phyloP scores from a whole-genome alignment of 2,113 vertebrate species.

The Sinocyclocheilus anshuiensis region DNA sequence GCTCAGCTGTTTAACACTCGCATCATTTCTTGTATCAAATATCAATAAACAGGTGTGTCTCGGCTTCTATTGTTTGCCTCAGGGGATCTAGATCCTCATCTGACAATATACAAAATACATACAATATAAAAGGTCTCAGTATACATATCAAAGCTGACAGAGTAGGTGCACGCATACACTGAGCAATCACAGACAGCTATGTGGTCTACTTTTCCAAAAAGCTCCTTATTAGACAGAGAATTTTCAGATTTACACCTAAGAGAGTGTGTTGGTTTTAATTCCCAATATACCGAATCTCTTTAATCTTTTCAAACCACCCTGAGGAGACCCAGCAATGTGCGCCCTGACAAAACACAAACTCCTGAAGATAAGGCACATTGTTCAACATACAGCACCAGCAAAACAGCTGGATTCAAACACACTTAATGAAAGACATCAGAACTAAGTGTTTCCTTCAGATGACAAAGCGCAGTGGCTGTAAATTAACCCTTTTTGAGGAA shows the following conservation, averaged over 20 bases:
- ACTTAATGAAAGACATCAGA: slow-evolving; percentile 33
- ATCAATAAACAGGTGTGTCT: not conserved
- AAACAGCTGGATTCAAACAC: slow-evolving; percentile 38
- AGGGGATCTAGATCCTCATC: not conserved
- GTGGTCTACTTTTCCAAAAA: not conserved
- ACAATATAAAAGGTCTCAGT: not conserved
- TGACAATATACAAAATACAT: not conserved
- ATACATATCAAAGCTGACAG: not conserved
- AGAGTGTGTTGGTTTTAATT: not conserved
- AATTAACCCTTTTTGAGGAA: slow-evolving; percentile 28
- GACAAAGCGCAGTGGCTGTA: not conserved
- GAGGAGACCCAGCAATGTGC: slow-evolving; percentile 5
- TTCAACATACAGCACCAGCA: slow-evolving; percentile 1
- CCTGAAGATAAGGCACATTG: not conserved
- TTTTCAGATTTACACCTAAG: slow-evolving; percentile 2
- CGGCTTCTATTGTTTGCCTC: not conserved
- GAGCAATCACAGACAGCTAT: not conserved
- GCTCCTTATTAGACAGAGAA: not conserved
- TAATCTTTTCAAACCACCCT: slow-evolving; percentile 9
- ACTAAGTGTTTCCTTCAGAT: slow-evolving; percentile 28
- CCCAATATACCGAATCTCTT: not conserved
- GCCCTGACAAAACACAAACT: not conserved
- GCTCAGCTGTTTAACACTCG: not conserved
- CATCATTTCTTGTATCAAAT: not conserved
- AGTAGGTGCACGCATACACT: not conserved